Conservation (phyloP, 1,140 invertebrate species). For the Drosophila arizonae region DNA sequence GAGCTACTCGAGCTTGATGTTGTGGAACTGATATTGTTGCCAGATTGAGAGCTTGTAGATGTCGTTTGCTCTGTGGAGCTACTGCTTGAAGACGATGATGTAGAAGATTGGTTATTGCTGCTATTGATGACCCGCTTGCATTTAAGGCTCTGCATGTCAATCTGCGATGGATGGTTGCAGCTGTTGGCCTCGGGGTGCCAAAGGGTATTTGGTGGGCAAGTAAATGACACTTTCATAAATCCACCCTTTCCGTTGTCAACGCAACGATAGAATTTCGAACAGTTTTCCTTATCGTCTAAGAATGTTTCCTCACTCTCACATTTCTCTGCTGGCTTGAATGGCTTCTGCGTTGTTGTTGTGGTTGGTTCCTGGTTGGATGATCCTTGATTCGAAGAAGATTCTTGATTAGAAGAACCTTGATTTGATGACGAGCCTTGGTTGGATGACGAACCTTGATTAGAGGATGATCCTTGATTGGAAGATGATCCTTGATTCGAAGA, state of each 20-base stretch:
- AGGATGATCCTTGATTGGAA: conserved; percentile 33
- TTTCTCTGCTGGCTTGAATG: conserved; percentile 66
- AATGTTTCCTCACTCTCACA: conserved; percentile 85
- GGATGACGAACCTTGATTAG: conserved; percentile 32
- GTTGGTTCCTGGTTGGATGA: conserved; percentile 43
- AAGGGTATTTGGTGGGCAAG: conserved; percentile 86
- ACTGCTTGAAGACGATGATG: conserved; percentile 26
- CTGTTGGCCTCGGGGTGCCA: conserved; percentile 86
- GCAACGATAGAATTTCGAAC: conserved; percentile 88
- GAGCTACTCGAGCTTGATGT: conserved; percentile 15
- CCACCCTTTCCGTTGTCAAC: conserved; percentile 85
- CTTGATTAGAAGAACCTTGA: conserved; percentile 45
- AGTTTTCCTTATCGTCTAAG: conserved; percentile 85
- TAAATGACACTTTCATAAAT: conserved; percentile 86
- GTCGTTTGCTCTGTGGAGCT: conserved; percentile 29
- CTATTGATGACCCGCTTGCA: conserved; percentile 68
- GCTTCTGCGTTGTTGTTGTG: conserved; percentile 61
- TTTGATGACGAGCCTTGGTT: conserved; percentile 42
- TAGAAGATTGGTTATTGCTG: conserved; percentile 42
- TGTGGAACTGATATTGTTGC: conserved; percentile 25
- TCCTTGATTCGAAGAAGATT: conserved; percentile 38
- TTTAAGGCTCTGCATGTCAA: conserved; percentile 81
- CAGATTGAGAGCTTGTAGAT: conserved; percentile 25
- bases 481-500: conserved; percentile 44
- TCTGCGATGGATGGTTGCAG: conserved; percentile 86